Evolutionary conservation across 2,888 invertebrate genomes (phyloP).

Genomic region (Amorpha juglandis): DNA sequence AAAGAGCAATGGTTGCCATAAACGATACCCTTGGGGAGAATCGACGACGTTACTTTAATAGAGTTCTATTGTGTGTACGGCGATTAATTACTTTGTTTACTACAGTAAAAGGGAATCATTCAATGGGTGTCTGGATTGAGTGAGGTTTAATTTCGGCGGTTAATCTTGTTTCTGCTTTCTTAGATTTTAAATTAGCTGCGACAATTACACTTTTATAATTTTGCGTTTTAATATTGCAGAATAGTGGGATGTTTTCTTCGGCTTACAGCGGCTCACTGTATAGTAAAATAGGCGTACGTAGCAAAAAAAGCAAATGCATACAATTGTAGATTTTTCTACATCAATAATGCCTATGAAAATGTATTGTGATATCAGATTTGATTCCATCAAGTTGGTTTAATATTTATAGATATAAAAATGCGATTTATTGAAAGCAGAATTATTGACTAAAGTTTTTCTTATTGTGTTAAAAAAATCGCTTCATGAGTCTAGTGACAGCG

Average conservation of each 20-base stretch:
- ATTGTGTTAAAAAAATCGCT: too few relatives aligned
- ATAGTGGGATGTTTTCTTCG: background rate
- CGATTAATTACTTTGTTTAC: constrained; percentile 49
- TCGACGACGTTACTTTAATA: constrained; percentile 66
- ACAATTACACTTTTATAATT: constrained; percentile 9
- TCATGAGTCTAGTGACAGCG: too few relatives aligned
- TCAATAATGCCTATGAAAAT: too few relatives aligned
- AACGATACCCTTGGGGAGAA: constrained; percentile 60
- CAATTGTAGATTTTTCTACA: too few relatives aligned
- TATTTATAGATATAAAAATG: too few relatives aligned
- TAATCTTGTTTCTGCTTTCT: constrained; percentile 19
- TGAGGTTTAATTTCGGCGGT: constrained; percentile 15
- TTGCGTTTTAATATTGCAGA: background rate
- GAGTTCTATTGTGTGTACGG: constrained; percentile 60
- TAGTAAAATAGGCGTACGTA: background rate
- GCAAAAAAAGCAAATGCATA: background rate
- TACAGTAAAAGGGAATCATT: constrained; percentile 27
- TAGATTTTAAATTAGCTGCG: constrained; percentile 3
- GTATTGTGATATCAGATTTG: too few relatives aligned
- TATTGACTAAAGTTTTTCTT: too few relatives aligned
- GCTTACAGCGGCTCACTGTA: background rate
- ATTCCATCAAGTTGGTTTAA: too few relatives aligned
- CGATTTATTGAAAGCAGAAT: too few relatives aligned
- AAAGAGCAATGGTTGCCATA: constrained; percentile 49
- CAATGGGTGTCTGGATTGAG: constrained; percentile 28